These are phyloP conservation scores for Alouatta palliata DNA, from an alignment of 2,113 vertebrate genomes.

Conservation along the genomic window DNA sequence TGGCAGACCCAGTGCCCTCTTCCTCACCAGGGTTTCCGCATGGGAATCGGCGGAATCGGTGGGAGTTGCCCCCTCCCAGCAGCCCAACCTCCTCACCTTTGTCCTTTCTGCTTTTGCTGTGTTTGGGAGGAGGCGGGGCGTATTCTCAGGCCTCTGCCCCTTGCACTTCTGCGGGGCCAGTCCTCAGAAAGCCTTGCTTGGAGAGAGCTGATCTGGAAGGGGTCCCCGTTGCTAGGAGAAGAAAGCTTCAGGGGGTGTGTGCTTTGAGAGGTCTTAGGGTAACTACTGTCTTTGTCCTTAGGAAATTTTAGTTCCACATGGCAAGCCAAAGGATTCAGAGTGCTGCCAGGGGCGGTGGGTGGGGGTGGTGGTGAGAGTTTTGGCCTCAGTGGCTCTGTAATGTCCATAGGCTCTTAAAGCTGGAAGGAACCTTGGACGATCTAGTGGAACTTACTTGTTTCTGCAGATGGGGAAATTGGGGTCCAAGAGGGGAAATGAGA, in stretches of 20 bases:
- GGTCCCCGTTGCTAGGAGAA: background rate
- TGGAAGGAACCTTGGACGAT: background rate
- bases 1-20: background rate
- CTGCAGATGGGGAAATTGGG: background rate
- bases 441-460: slow-evolving; percentile 12
- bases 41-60: too few species aligned
- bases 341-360: background rate
- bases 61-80: background rate
- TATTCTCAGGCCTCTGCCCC: background rate
- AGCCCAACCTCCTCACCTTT: background rate
- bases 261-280: background rate
- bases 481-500: slow-evolving; percentile 24
- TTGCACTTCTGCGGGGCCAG: background rate
- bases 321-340: background rate
- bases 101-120: background rate
- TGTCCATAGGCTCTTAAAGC: background rate
- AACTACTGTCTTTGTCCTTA: background rate
- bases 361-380: background rate
- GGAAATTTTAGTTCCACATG: background rate
- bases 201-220: background rate
- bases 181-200: background rate
- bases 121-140: background rate
- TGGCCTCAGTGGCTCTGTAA: background rate
- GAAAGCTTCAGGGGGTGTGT: background rate
- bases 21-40: too few species aligned